A percentile compares a stretch with the other conserved stretches of the same genome.
These are phyloP conservation scores for Notolepis coatsorum DNA, from an alignment of 2,797 vertebrate species.

Conservation along the genomic window DNA sequence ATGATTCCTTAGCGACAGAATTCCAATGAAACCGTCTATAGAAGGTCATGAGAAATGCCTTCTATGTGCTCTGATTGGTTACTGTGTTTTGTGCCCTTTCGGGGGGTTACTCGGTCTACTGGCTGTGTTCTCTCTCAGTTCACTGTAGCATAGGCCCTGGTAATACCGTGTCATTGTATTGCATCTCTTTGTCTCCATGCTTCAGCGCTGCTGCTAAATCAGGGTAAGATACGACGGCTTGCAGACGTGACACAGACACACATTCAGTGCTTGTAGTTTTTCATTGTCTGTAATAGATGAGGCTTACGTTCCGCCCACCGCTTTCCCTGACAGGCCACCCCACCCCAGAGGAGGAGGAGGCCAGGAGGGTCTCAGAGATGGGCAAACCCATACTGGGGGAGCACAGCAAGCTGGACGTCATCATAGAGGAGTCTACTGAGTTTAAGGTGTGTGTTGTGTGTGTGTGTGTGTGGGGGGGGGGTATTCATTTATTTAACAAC, in stretches of 20 bases:
- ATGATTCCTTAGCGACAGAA: too few relatives aligned
- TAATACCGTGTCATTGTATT: constrained; percentile 9
- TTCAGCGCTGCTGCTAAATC: constrained; percentile 80
- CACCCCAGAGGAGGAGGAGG: constrained; percentile 86
- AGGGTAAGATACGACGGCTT: constrained; percentile 70
- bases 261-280: background rate
- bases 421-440: constrained; percentile 91
- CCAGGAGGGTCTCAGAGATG: constrained; percentile 89
- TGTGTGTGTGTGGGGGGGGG: constrained; percentile 18
- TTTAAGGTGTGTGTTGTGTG: constrained; percentile 84
- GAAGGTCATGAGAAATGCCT: too few relatives aligned
- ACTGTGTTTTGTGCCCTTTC: background rate
- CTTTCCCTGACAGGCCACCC: constrained; percentile 62
- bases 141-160: background rate
- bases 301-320: background rate
- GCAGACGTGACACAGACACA: background rate
- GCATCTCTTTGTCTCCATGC: constrained; percentile 45
- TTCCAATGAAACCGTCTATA: too few relatives aligned
- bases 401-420: constrained; percentile 86
- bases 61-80: background rate
- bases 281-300: background rate
- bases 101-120: too few relatives aligned
- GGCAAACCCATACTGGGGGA: constrained; percentile 91
- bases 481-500: background rate
- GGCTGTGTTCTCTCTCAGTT: background rate